These are phyloP conservation scores for Teleogryllus oceanicus DNA, from an alignment of 2,888 invertebrate species.

Conservation along the genomic window DNA sequence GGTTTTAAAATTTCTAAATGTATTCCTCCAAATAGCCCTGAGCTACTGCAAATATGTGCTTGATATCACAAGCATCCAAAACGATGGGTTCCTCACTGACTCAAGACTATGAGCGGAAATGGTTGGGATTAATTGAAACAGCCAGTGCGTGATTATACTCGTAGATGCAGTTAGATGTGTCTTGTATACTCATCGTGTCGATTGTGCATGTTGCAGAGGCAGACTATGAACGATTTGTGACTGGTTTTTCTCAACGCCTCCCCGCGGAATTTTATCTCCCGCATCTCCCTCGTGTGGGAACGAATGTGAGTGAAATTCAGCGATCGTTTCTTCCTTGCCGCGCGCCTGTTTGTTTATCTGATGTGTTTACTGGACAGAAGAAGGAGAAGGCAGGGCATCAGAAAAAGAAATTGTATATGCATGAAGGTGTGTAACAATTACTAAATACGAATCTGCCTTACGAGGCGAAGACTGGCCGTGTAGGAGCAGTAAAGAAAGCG, in stretches of 20 bases:
- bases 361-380: not conserved
- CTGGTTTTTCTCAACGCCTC: not conserved
- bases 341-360: not conserved
- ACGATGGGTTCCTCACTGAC: too few species aligned
- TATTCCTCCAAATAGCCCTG: too few species aligned
- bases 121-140: too few species aligned
- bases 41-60: too few species aligned
- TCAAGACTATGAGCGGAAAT: too few species aligned
- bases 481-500: not conserved
- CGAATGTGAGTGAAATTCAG: not conserved
- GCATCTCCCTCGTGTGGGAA: not conserved
- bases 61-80: too few species aligned
- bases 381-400: not conserved
- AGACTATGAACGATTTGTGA: not conserved
- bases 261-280: not conserved
- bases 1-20: too few species aligned
- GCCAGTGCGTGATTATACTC: too few species aligned
- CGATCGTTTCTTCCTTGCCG: not conserved
- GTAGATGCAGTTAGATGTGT: too few species aligned
- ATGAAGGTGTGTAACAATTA: slow-evolving; percentile 5
- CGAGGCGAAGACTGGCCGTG: slow-evolving; percentile 1
- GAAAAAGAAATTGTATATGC: slow-evolving; percentile 8
- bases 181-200: too few species aligned
- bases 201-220: too few species aligned
- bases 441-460: not conserved